Evolutionary conservation across 2,888 invertebrate genomes (phyloP).

Genomic region (Mythimna ferrago): DNA sequence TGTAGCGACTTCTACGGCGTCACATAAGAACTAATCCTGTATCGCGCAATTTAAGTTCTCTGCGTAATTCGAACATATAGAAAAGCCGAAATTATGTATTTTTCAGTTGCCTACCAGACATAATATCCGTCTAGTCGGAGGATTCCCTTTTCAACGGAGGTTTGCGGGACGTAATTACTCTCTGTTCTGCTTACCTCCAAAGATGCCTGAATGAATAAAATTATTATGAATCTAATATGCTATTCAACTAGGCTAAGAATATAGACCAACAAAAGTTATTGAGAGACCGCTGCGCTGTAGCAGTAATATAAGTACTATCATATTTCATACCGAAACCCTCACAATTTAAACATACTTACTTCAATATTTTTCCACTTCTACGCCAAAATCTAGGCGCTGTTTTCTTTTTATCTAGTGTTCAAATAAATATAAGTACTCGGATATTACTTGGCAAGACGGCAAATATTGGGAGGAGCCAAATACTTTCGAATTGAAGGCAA

Average conservation of each 20-base stretch:
- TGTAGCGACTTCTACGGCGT: too few relatives aligned
- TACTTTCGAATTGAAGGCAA: conserved; percentile 16
- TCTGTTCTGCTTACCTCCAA: too few relatives aligned
- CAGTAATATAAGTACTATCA: conserved; percentile 22
- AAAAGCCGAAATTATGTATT: too few relatives aligned
- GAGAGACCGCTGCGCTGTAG: background rate
- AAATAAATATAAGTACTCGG: conserved; percentile 26
- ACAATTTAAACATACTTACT: background rate
- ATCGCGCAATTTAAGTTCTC: too few relatives aligned
- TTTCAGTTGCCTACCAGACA: too few relatives aligned
- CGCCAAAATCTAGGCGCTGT: conserved; percentile 4
- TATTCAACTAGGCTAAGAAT: conserved; percentile 5
- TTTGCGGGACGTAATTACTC: too few relatives aligned
- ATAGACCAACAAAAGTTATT: background rate
- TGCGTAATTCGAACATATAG: too few relatives aligned
- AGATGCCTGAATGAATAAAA: too few relatives aligned
- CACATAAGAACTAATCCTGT: too few relatives aligned
- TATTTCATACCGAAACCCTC: conserved; percentile 10
- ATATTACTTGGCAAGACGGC: conserved; percentile 26
- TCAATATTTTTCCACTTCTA: conserved; percentile 33
- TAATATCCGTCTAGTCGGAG: too few relatives aligned
- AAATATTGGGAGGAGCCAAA: conserved; percentile 41
- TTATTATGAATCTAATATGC: too few relatives aligned
- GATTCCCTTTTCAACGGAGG: too few relatives aligned
- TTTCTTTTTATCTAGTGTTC: conserved; percentile 20